Percentiles rank a stretch among this genome's conserved stretches.
phyloP scores from a whole-genome alignment of 2,113 vertebrate genomes.

The Sminthopsis crassicaudata region DNA sequence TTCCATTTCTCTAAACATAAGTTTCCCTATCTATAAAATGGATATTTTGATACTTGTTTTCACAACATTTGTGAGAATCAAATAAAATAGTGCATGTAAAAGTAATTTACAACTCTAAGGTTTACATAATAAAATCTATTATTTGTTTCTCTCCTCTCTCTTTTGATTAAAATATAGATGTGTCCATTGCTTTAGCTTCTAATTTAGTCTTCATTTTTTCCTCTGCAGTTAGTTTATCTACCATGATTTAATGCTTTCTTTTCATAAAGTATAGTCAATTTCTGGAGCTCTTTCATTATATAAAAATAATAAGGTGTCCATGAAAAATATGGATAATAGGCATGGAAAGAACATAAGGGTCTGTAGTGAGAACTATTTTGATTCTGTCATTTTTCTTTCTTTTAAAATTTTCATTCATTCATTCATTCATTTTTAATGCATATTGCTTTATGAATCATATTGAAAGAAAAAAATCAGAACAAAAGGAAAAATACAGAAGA shows the following conservation, averaged over 20 bases:
- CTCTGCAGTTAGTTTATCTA: neutral
- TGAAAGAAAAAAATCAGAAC: too few relatives aligned
- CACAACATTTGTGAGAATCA: neutral
- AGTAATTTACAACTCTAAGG: neutral
- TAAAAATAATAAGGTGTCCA: neutral
- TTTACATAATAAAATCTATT: neutral
- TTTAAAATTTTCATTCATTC: too few relatives aligned
- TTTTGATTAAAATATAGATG: constrained; percentile 10
- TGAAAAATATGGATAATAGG: neutral
- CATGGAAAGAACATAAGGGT: neutral
- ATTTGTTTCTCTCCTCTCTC: neutral
- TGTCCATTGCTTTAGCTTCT: neutral
- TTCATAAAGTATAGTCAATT: neutral
- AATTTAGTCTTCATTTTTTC: neutral
- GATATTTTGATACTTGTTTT: neutral
- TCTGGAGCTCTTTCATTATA: neutral
- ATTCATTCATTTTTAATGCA: too few relatives aligned
- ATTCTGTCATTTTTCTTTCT: neutral
- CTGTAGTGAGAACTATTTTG: neutral
- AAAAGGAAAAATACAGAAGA: too few relatives aligned
- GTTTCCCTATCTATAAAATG: neutral
- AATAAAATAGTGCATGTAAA: neutral
- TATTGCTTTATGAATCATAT: too few relatives aligned
- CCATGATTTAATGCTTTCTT: neutral
- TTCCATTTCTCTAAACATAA: neutral